Base-by-base conservation (phyloP, 30 jellyfish, hydroid and myxozoan species). In the Turritopsis dohrnii region DNA sequence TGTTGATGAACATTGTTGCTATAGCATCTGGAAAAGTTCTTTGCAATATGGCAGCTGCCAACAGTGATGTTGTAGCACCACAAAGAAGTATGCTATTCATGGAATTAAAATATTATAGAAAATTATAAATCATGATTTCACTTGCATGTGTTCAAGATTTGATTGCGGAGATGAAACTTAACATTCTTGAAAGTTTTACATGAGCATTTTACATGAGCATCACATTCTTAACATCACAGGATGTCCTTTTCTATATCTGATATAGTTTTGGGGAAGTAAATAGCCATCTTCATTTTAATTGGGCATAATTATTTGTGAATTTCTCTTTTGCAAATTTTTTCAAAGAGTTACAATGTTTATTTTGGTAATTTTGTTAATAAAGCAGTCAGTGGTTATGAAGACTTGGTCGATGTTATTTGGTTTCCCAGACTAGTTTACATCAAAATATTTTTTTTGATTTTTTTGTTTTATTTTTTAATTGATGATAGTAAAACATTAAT, bases 11-110 rank as follows among this genome's bases (percentile, higher is more conserved):
- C 19, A 27, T 27, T n/a, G 77, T 69, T 69, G 77, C 77, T n/a
- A 0, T 69, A 9, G 77, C 77, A 0, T 69, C 77, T 69, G 77
- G 77, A n/a, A 69, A 27, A 69, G 77, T 1, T 69, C 9, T 69
- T n/a, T n/a, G 31, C 9, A 69, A 23, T n/a, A 69, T 69, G 77
- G 77, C 77, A 7, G 77, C 77, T n/a, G 60, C 60, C 60, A 69
- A 69, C 77, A 69, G 30, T 69, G 77, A 69, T 9, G 22, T 69
- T n/a, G 77, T 27, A n/a, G 22, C 30, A 27, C 77, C 77, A 5
- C 60, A 41, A 41, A 41, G 60, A 41, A 41, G 60, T 41, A 41
- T 41, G 60, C 60, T n/a, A n/a, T n/a, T n/a, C n/a, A n/a, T n/a
- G n/a, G n/a, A n/a, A n/a, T 41, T 41, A 41, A 41, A 13, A 3